Base-by-base conservation (phyloP, 2,113 vertebrate genomes). In the Hirundichthys speculiger region DNA sequence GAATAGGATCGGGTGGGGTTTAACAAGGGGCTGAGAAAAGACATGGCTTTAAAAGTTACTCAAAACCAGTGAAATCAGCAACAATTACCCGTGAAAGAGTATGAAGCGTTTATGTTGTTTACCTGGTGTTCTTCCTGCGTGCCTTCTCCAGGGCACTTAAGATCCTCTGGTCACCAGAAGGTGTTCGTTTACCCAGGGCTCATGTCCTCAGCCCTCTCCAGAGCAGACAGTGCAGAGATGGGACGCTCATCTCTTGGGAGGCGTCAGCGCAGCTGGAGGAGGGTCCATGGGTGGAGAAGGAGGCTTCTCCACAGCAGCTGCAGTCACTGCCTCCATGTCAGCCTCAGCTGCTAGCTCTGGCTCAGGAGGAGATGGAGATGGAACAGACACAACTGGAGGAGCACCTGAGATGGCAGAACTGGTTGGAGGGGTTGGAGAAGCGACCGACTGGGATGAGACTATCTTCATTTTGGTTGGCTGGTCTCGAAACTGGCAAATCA, bases 121-220 rank as follows among this genome's bases (percentile, higher is more conserved):
- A 90, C 88, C 81, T 81, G 61, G 9, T 2, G 3, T 16, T 4
- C 83, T 91, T 92, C 56, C 3, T 90, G 50, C 84, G 87, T 1
- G 89, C 85, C 41, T 90, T 93, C 71, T 92, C 84, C 64, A 94
- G 80, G 48, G 90, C 85, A 0, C 41, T 84, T 15, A 91, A 55
- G 38, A 93, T 67, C 56, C 90, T 88, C 16, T 50, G 77, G 72
- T 93, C 93, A 30, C 38, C 54, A 0, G 78, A 14, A 14, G 63
- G 1, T 3, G 34, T 70, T 72, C 1, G 79, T 39, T 73, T 92
- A 18, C 34, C 77, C 0, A n/a, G 74, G 63, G 50, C 4, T 57
- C 80, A 73, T 82, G 57, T 89, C 89, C 61, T 84, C 88, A 0
- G 87, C 88, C 60, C 88, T 88, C 43, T 75, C 88, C 68, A 93